A percentile compares a stretch with the other conserved stretches of the same genome.
Evolutionary conservation across 2,113 vertebrate species (phyloP).

Genomic region (Leptocoma aspasia): DNA sequence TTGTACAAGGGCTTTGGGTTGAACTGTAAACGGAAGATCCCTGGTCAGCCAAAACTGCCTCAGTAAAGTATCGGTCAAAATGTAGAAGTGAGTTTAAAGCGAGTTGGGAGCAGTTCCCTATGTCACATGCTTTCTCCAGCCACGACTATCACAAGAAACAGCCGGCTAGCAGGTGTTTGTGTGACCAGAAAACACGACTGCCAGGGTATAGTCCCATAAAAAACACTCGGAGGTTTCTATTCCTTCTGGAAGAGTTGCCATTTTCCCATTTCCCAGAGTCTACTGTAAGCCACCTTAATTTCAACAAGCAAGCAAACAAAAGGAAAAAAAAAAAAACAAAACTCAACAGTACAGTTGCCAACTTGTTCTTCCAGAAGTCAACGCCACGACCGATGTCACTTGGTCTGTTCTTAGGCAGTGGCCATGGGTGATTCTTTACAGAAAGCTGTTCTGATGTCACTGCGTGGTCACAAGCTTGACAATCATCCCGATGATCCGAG

Average conservation of each 20-base stretch:
- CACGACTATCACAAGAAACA: background rate
- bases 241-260: background rate
- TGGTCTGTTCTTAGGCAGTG: background rate
- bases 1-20: background rate
- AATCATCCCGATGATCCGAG: slow-evolving; percentile 91
- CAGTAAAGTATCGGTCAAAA: background rate
- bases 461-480: slow-evolving; percentile 94
- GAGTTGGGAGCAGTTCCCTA: background rate
- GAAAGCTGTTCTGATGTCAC: slow-evolving; percentile 28
- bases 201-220: background rate
- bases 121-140: background rate
- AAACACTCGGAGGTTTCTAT: background rate
- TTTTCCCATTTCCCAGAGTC: background rate
- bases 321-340: background rate
- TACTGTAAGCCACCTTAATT: background rate
- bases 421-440: background rate
- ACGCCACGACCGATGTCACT: accelerated
- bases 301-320: background rate
- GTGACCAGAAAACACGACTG: background rate
- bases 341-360: background rate
- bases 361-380: background rate
- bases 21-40: background rate
- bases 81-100: background rate
- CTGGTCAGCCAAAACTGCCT: background rate
- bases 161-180: background rate